Conservation (phyloP, 2,113 vertebrate genomes). For the Gallinago undulata region DNA sequence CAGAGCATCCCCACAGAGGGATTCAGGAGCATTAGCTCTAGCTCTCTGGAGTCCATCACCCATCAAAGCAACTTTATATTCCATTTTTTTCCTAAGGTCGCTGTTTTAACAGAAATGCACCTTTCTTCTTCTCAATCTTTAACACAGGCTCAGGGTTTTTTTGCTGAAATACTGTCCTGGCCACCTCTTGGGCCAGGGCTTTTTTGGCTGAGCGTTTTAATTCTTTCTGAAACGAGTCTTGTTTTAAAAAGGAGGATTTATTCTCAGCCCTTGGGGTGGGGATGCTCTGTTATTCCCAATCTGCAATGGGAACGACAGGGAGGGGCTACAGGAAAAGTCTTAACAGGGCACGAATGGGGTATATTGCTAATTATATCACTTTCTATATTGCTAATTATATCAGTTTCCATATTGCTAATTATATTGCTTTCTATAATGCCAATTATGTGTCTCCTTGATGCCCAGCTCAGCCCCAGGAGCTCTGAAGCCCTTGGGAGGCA, state of each 20-base stretch:
- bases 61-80: not conserved
- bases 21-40: not conserved
- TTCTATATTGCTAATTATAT: no score
- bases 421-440: no score
- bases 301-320: not conserved
- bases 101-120: no score
- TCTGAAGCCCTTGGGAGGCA: no score
- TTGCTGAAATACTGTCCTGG: not conserved
- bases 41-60: not conserved
- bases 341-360: not conserved
- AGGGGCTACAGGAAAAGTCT: not conserved
- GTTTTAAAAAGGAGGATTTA: not conserved
- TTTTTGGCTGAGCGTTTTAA: rapidly evolving
- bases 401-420: no score
- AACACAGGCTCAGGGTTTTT: no score
- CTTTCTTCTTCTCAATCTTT: not conserved
- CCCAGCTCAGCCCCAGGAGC: not conserved
- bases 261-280: not conserved
- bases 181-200: not conserved
- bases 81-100: rapidly evolving
- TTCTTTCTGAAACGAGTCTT: no score
- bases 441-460: rapidly evolving
- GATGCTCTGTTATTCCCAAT: not conserved
- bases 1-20: not conserved
- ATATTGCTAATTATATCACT: no score